Percentiles rank a stretch among this genome's conserved stretches.
Conservation (phyloP, 1,140 invertebrate species). For the Lordiphosa stackelbergi region DNA sequence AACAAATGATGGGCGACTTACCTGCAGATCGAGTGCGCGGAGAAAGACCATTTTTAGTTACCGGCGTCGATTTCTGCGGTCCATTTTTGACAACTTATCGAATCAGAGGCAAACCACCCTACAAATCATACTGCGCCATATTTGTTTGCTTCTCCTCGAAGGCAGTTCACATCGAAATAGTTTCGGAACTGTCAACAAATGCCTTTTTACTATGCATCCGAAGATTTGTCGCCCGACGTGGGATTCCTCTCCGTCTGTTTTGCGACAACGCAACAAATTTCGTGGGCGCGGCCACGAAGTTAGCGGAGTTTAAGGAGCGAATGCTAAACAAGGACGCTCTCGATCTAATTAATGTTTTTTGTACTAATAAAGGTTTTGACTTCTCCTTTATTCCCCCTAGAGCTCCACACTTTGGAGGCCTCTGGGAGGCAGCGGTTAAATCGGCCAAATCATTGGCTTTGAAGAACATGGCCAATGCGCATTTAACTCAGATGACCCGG, state of each 20-base stretch:
- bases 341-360: too few relatives aligned
- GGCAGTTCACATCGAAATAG: slow-evolving; percentile 1
- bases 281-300: too few relatives aligned
- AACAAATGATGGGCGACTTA: slow-evolving; percentile 2
- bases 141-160: slow-evolving; percentile 3
- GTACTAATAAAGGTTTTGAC: too few relatives aligned
- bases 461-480: too few relatives aligned
- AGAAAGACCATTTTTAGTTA: background rate
- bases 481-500: too few relatives aligned
- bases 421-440: too few relatives aligned
- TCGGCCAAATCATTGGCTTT: too few relatives aligned
- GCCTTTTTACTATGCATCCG: slow-evolving; percentile 1
- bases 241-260: background rate
- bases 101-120: slow-evolving; percentile 3
- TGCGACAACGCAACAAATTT: background rate
- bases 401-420: too few relatives aligned
- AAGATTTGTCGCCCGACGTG: slow-evolving; percentile 1
- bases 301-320: too few relatives aligned
- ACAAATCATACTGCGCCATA: background rate
- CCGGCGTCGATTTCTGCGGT: background rate
- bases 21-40: slow-evolving; percentile 1
- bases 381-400: too few relatives aligned
- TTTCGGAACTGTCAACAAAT: slow-evolving; percentile 1
- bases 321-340: too few relatives aligned
- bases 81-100: background rate